Conservation (phyloP, 2,888 invertebrate species). For the Conchocele bisecta region DNA sequence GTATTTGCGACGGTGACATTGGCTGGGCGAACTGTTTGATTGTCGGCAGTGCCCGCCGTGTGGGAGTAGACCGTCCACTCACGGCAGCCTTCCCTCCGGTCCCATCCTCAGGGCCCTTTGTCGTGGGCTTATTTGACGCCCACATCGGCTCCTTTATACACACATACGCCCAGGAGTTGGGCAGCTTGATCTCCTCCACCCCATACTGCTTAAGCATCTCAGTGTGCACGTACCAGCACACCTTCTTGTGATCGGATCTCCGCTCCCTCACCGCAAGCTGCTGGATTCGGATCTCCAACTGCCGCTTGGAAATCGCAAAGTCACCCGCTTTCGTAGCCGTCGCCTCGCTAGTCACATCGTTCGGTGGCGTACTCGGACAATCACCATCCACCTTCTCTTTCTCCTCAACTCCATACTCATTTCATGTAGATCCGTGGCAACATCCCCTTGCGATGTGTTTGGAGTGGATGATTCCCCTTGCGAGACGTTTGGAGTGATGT, state of each 20-base stretch:
- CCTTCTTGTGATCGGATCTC: conserved; percentile 85
- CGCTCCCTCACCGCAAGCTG: conserved; percentile 86
- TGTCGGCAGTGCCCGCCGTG: conserved; percentile 54
- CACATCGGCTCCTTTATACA: conserved; percentile 51
- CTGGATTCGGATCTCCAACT: conserved; percentile 83
- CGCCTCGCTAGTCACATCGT: neutral
- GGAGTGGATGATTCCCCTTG: too few relatives aligned
- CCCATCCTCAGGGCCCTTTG: conserved; percentile 5
- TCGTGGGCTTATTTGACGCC: conserved; percentile 29
- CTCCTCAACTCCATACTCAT: conserved; percentile 47
- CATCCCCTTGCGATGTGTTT: neutral
- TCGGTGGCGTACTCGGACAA: conserved; percentile 6
- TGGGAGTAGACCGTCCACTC: conserved; percentile 12
- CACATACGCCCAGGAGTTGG: conserved; percentile 86
- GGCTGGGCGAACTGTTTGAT: conserved; percentile 67
- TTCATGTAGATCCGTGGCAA: conserved; percentile 13
- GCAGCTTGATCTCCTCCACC: conserved; percentile 84
- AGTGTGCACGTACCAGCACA: conserved; percentile 88
- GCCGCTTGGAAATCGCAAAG: conserved; percentile 77
- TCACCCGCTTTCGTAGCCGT: conserved; percentile 39
- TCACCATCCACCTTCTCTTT: conserved; percentile 42
- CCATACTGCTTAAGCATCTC: conserved; percentile 85
- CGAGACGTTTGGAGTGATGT: neutral
- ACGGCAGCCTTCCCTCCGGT: conserved; percentile 12
- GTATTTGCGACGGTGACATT: conserved; percentile 63